These are phyloP conservation scores for Synergus japonicus DNA, from an alignment of 2,888 invertebrate genomes.

Conservation along the genomic window DNA sequence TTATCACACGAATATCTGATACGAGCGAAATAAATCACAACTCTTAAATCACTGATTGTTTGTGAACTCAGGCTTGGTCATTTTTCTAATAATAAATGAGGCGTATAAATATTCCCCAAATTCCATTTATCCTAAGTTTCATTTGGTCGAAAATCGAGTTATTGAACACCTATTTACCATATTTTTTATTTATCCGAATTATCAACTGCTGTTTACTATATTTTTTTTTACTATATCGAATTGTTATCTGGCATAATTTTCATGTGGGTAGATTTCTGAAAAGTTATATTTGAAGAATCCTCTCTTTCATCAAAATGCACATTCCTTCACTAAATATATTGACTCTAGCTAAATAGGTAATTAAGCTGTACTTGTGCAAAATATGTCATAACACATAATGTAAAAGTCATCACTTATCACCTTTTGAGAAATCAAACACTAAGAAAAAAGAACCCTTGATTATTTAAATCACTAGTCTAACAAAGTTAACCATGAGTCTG, in stretches of 20 bases:
- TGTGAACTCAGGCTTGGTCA: background rate
- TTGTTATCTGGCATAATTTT: too few relatives aligned
- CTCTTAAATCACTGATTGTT: background rate
- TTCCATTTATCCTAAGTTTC: too few relatives aligned
- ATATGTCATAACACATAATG: background rate
- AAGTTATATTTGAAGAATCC: background rate
- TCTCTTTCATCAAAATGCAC: conserved; percentile 12
- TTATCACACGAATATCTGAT: conserved; percentile 17
- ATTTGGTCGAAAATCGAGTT: too few relatives aligned
- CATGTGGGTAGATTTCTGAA: background rate
- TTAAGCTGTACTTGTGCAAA: conserved; percentile 25
- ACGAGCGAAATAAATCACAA: conserved; percentile 7
- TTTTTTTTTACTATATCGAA: too few relatives aligned
- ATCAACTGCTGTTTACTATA: too few relatives aligned
- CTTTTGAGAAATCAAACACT: conserved; percentile 20
- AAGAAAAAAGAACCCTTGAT: conserved; percentile 2
- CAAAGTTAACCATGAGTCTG: background rate
- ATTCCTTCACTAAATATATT: conserved; percentile 28
- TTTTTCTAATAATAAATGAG: too few relatives aligned
- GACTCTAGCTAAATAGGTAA: conserved; percentile 18
- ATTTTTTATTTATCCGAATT: too few relatives aligned
- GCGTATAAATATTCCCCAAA: too few relatives aligned
- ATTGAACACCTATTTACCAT: too few relatives aligned
- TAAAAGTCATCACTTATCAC: conserved; percentile 23
- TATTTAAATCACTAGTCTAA: background rate